Conservation (phyloP, 2,888 invertebrate species). For the Synergus japonicus region DNA sequence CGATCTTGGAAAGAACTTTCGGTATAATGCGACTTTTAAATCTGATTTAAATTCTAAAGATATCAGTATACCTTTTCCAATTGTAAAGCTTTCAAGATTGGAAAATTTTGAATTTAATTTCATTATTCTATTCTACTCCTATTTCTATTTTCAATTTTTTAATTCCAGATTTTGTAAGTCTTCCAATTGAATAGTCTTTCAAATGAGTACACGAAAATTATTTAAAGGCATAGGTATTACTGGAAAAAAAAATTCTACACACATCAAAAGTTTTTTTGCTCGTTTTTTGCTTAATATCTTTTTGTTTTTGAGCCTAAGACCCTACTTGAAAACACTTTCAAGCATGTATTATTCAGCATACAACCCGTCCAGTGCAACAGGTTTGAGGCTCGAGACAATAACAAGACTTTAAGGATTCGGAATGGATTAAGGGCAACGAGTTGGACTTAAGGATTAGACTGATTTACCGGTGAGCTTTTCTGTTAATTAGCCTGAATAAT, state of each 20-base stretch:
- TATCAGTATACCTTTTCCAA: background rate
- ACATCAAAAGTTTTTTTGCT: background rate
- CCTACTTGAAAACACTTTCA: background rate
- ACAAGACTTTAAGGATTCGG: slow-evolving; percentile 69
- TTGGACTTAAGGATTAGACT: slow-evolving; percentile 63
- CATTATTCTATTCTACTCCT: no score
- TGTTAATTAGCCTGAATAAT: background rate
- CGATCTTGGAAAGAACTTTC: background rate
- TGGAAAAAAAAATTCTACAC: no score
- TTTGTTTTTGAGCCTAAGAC: background rate
- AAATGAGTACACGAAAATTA: no score
- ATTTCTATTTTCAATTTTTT: no score
- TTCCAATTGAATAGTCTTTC: no score
- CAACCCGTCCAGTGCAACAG: slow-evolving; percentile 73
- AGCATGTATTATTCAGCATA: slow-evolving; percentile 72
- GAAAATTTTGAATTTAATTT: background rate
- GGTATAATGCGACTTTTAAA: background rate
- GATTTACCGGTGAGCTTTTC: slow-evolving; percentile 59
- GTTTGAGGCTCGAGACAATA: slow-evolving; percentile 62
- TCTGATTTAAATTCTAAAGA: background rate
- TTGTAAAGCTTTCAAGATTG: background rate
- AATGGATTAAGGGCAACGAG: slow-evolving; percentile 71
- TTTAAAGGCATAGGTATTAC: no score
- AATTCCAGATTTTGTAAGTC: no score
- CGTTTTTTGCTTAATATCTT: background rate